These are phyloP conservation scores for Phrynocephalus guinanensis DNA, from an alignment of 2,797 vertebrate species.

Conservation along the genomic window DNA sequence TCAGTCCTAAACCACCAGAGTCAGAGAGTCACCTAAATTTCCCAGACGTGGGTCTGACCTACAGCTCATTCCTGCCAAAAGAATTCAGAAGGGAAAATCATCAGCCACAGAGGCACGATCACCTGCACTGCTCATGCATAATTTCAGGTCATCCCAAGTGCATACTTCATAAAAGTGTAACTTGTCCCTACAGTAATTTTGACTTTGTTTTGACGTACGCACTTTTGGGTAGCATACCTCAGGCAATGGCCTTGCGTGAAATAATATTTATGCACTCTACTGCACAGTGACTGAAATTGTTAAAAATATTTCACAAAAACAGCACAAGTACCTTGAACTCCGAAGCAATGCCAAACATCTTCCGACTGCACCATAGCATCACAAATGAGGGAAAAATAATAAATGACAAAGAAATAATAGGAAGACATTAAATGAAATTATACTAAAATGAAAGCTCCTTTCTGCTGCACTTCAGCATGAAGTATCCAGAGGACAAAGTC, in stretches of 20 bases:
- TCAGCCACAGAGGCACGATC: background rate
- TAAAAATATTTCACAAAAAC: slow-evolving; percentile 29
- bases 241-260: slow-evolving; percentile 29
- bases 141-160: background rate
- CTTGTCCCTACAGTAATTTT: background rate
- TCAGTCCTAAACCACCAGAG: background rate
- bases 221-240: background rate
- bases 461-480: slow-evolving; percentile 58
- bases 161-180: background rate
- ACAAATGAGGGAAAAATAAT: slow-evolving; percentile 22
- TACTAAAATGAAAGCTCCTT: slow-evolving; percentile 63
- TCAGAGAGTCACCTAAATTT: background rate
- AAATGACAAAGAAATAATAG: slow-evolving; percentile 53
- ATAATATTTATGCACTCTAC: slow-evolving; percentile 33
- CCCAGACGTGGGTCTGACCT: background rate
- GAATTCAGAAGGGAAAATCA: background rate
- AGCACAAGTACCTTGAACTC: slow-evolving; percentile 38
- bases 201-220: slow-evolving; percentile 12
- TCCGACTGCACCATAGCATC: slow-evolving; percentile 30
- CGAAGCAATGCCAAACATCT: slow-evolving; percentile 36
- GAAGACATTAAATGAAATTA: slow-evolving; percentile 47
- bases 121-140: background rate
- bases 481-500: slow-evolving; percentile 68
- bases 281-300: slow-evolving; percentile 43
- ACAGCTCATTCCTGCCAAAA: background rate